These are phyloP conservation scores for Eupithecia dodoneata DNA, from an alignment of 2,888 invertebrate species.

Conservation along the genomic window DNA sequence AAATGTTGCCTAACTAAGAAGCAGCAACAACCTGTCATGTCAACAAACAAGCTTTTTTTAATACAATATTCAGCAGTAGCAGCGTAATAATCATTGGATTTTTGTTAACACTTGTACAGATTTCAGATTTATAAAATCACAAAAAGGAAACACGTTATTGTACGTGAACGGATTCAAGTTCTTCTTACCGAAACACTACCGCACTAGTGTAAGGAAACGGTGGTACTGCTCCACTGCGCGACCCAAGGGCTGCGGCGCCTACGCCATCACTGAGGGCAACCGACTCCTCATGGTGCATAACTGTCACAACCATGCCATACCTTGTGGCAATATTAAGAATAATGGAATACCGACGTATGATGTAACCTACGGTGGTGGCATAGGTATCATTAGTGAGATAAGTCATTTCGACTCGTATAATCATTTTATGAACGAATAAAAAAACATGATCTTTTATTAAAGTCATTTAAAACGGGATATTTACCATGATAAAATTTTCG, in stretches of 20 bases:
- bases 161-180: slow-evolving; percentile 44
- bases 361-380: not conserved
- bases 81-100: not conserved
- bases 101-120: slow-evolving; percentile 21
- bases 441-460: not conserved
- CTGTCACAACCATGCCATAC: slow-evolving; percentile 35
- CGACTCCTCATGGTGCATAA: slow-evolving; percentile 31
- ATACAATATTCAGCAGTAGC: not conserved
- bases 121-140: slow-evolving; percentile 36
- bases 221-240: slow-evolving; percentile 51
- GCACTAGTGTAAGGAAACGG: slow-evolving; percentile 25
- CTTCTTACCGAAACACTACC: slow-evolving; percentile 41
- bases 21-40: no score
- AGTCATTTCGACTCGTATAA: not conserved
- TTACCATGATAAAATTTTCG: no score
- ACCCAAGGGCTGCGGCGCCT: slow-evolving; percentile 48
- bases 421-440: not conserved
- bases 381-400: slow-evolving; percentile 1
- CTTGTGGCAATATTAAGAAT: slow-evolving; percentile 6
- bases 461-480: no score
- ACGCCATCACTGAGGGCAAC: slow-evolving; percentile 33
- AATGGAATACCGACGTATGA: slow-evolving; percentile 7
- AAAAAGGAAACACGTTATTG: slow-evolving; percentile 44
- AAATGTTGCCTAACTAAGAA: no score
- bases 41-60: no score